Percentiles rank a stretch among this genome's conserved stretches.
These are phyloP conservation scores for Trissoscelio sp. DNA, from an alignment of 2,888 invertebrate genomes.

Conservation along the genomic window DNA sequence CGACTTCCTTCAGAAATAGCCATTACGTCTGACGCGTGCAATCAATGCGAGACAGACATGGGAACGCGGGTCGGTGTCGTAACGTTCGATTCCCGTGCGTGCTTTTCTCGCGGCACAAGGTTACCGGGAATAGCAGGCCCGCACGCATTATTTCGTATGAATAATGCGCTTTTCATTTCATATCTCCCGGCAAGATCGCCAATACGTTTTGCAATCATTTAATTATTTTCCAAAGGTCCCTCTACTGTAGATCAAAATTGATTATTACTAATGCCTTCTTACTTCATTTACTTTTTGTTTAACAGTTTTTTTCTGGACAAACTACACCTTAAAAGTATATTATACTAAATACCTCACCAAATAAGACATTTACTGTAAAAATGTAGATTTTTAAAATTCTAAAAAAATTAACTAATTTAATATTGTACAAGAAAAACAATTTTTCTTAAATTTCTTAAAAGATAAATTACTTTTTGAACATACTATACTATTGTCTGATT, in stretches of 20 bases:
- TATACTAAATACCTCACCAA: too few species aligned
- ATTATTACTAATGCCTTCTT: too few species aligned
- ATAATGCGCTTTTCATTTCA: conserved; percentile 54
- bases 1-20: conserved; percentile 63
- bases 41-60: conserved; percentile 61
- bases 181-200: conserved; percentile 31
- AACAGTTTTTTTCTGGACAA: too few species aligned
- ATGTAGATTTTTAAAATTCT: too few species aligned
- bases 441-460: too few species aligned
- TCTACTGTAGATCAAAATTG: background rate
- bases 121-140: conserved; percentile 45
- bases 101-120: conserved; percentile 63
- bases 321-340: too few species aligned
- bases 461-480: too few species aligned
- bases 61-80: conserved; percentile 60
- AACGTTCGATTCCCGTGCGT: conserved; percentile 62
- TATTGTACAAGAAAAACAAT: too few species aligned
- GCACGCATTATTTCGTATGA: conserved; percentile 59
- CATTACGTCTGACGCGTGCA: conserved; percentile 62
- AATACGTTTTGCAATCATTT: conserved; percentile 18
- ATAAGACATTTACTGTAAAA: too few species aligned
- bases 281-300: too few species aligned
- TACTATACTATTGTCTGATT: too few species aligned
- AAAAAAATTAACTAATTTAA: too few species aligned
- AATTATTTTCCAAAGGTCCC: background rate